phyloP scores from a whole-genome alignment of 2,113 vertebrate genomes.

The Cromileptes altivelis region DNA sequence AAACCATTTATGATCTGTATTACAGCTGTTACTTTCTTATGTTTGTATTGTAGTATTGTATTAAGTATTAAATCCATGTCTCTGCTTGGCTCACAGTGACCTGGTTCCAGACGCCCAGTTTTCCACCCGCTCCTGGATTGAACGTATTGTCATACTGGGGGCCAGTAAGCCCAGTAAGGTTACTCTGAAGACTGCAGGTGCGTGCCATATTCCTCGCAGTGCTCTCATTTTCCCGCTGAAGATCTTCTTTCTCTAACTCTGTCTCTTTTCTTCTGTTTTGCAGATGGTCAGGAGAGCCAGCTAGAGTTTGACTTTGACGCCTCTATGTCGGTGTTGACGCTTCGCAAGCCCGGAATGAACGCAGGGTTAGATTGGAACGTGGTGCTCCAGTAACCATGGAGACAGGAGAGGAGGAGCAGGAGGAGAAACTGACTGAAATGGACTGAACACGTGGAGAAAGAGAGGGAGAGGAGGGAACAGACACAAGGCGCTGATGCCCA shows the following conservation, averaged over 20 bases:
- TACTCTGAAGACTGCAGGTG: conserved; percentile 85
- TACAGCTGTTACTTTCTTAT: background rate
- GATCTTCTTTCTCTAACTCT: background rate
- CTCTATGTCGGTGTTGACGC: conserved; percentile 86
- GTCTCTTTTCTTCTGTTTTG: background rate
- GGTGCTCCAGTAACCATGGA: conserved; percentile 82
- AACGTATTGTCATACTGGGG: conserved; percentile 89
- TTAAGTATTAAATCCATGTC: background rate
- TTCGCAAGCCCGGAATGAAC: conserved; percentile 90
- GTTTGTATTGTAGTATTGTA: background rate
- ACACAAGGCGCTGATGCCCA: conserved; percentile 26
- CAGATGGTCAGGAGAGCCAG: conserved; percentile 83
- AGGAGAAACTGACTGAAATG: conserved; percentile 6
- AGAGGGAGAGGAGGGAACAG: conserved; percentile 9
- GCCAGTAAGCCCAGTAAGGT: conserved; percentile 85
- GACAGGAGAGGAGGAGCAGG: background rate
- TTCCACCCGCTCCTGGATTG: conserved; percentile 88
- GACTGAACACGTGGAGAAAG: conserved; percentile 9
- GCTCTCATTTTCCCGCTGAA: no score
- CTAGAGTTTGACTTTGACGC: conserved; percentile 90
- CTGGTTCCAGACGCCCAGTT: conserved; percentile 85
- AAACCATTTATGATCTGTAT: background rate
- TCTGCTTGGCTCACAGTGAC: conserved; percentile 78
- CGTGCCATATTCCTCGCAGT: conserved; percentile 37
- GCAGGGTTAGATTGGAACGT: conserved; percentile 89